Evolutionary conservation across 2,888 invertebrate genomes (phyloP).

Genomic region (Diabrotica balteata): DNA sequence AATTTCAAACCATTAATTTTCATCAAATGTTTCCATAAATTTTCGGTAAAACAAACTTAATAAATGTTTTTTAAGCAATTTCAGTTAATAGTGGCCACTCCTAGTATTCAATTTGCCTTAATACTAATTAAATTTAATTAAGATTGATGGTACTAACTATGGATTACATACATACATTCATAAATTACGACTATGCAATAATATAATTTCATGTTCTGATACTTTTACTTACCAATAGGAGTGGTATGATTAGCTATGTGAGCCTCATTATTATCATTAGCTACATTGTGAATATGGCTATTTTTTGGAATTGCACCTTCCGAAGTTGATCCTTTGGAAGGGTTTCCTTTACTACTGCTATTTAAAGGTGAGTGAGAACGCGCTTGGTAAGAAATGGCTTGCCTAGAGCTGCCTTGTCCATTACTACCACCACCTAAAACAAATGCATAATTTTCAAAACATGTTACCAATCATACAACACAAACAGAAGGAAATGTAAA

Average conservation of each 20-base stretch:
- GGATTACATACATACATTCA: not conserved
- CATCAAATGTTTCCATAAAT: too few species aligned
- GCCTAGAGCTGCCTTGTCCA: constrained; percentile 37
- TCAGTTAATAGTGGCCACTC: too few species aligned
- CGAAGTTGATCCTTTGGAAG: constrained; percentile 38
- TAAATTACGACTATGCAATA: not conserved
- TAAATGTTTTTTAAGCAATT: too few species aligned
- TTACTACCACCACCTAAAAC: constrained; percentile 23
- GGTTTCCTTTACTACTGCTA: constrained; percentile 33
- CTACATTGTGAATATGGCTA: constrained; percentile 42
- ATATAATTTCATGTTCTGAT: not conserved
- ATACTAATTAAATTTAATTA: not conserved
- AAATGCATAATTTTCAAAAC: too few species aligned
- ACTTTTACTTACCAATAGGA: constrained; percentile 48
- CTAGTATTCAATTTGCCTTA: too few species aligned
- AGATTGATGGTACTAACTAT: not conserved
- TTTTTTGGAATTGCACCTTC: constrained; percentile 40
- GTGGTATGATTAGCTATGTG: constrained; percentile 44
- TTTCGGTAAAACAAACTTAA: too few species aligned
- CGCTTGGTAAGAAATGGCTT: constrained; percentile 36
- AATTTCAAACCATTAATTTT: too few species aligned
- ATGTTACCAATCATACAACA: too few species aligned
- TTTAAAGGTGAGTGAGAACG: constrained; percentile 36
- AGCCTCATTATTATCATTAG: constrained; percentile 44
- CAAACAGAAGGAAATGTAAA: too few species aligned